These are phyloP conservation scores for Theodoxus fluviatilis DNA, from an alignment of 2,888 invertebrate genomes.

Conservation along the genomic window DNA sequence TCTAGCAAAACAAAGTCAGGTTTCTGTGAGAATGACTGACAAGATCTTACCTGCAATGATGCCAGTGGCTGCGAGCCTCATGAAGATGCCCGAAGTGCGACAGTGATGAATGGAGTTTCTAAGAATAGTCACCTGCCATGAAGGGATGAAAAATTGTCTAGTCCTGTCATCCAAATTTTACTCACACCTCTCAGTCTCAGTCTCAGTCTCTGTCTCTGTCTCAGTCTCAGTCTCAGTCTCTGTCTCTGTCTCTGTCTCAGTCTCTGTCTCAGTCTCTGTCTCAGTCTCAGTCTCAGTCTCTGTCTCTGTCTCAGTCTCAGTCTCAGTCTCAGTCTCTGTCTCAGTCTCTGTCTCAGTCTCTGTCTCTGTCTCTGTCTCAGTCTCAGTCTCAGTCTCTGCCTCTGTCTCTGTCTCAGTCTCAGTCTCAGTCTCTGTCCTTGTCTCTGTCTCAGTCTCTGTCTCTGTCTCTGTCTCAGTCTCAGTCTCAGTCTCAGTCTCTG, in stretches of 20 bases:
- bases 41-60: conserved; percentile 48
- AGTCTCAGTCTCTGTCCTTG: too few species aligned
- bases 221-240: not conserved
- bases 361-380: too few species aligned
- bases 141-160: not conserved
- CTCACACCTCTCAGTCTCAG: not conserved
- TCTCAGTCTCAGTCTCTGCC: too few species aligned
- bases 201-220: not conserved
- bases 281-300: not conserved
- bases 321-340: too few species aligned
- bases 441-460: too few species aligned
- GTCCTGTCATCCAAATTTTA: not conserved
- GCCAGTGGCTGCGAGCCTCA: conserved; percentile 56
- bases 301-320: not conserved
- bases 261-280: too few species aligned
- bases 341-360: too few species aligned
- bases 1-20: too few species aligned
- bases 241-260: too few species aligned
- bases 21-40: not conserved
- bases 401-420: too few species aligned
- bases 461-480: too few species aligned
- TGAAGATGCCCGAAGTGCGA: conserved; percentile 56
- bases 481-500: too few species aligned
- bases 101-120: conserved; percentile 52
- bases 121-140: conserved; percentile 29